Base-by-base conservation (phyloP, 30 jellyfish, hydroid and myxozoan species). In the Aurelia coerulea region DNA sequence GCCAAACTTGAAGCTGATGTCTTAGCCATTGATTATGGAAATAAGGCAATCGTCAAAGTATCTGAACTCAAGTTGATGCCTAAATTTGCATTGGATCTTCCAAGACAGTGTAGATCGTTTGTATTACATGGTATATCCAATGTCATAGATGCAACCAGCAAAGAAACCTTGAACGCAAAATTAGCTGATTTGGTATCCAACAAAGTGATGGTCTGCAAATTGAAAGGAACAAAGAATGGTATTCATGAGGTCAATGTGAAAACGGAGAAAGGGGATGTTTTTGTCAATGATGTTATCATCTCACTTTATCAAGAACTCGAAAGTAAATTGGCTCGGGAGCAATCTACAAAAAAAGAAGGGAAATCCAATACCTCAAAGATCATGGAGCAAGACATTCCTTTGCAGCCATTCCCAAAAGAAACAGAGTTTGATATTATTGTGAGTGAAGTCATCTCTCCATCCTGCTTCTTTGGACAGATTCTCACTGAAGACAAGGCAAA, bases 401-500 rank as follows among this genome's bases (percentile, higher is more conserved):
- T 65, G 50, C 82, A 82, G 65, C 94, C 96, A n/a, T 76, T 83
- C 15, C 99, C 99, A 3, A 62, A 65, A 39, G 93, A 84, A 63
- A 53, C 54, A 2, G 95, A 85, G 4, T 94, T 94, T 85, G 68
- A 79, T 23, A 52, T 94, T 12, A 37, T 92, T 63, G 86, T 89
- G 46, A 94, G 97, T 5, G 96, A 88, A 19, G 96, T 94, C 49
- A 68, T 65, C 19, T 83, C 99, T 6, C 97, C 99, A 7, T 54
- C 80, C 1, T 70, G 83, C 73, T 78, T 94, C 73, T 83, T 52
- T 80, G 99, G 94, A 1, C 97, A 89, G 78, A 59, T 94, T n/a
- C 14, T 89, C 14, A 42, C 80, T 32, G 88, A 71, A 29, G 96
- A 78, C 74, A 77, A 62, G 53, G 74, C 93, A 63, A 84, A 80